Evolutionary conservation across 2,797 vertebrate species (phyloP).

Genomic region (Xyrichtys novacula): DNA sequence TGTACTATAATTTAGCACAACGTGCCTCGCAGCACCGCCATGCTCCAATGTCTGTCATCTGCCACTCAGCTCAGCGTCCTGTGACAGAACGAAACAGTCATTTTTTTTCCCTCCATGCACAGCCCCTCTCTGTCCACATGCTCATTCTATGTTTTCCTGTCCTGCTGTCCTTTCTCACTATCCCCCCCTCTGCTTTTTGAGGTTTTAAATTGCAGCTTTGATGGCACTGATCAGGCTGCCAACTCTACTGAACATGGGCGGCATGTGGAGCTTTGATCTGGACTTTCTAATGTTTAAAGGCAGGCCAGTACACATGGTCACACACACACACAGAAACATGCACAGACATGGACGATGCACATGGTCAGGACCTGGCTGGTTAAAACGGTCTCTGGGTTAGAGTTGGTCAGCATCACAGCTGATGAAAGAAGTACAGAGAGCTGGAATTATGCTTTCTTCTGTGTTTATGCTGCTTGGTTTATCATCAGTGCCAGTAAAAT

Average conservation of each 20-base stretch:
- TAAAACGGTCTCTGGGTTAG: constrained; percentile 36
- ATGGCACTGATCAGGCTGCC: constrained; percentile 59
- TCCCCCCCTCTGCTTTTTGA: constrained; percentile 22
- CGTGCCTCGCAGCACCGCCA: constrained; percentile 2
- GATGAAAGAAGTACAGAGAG: constrained; percentile 25
- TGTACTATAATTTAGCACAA: constrained; percentile 26
- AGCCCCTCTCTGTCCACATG: constrained; percentile 43
- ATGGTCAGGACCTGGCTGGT: constrained; percentile 28
- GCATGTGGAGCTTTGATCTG: constrained; percentile 67
- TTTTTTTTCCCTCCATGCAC: constrained; percentile 33
- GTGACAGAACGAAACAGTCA: constrained; percentile 41
- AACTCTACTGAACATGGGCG: constrained; percentile 54
- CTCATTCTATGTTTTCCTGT: constrained; percentile 3
- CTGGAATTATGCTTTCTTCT: not conserved
- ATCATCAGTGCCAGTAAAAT: not conserved
- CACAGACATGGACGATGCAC: not conserved
- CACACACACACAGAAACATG: constrained; percentile 15
- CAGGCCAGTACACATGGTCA: constrained; percentile 16
- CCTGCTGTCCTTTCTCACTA: not conserved
- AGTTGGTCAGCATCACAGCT: constrained; percentile 30
- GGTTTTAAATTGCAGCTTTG: constrained; percentile 58
- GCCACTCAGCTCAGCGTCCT: constrained; percentile 53
- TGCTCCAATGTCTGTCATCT: constrained; percentile 40
- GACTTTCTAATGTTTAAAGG: constrained; percentile 58
- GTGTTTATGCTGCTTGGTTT: constrained; percentile 12